Evolutionary conservation across 2,797 vertebrate species (phyloP), one percentile per base, ranked within the genome.

Genomic region (Sparus aurata): DNA sequence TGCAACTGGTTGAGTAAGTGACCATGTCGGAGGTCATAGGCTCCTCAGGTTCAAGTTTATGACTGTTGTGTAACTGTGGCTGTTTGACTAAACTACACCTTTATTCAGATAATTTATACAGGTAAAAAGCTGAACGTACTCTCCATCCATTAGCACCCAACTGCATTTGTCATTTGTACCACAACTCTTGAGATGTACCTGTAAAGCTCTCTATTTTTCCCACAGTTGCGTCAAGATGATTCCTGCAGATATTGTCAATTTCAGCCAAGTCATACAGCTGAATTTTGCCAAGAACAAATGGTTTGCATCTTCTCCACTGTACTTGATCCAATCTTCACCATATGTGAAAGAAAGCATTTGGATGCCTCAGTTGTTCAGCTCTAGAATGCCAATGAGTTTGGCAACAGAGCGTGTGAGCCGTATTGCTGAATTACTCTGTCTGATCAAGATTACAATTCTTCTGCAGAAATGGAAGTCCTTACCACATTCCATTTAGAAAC

Each of bases 311-410:
- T 70, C n/a, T 73, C 22, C 45, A 11, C 17, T 8, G 1, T 41
- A 50, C 73, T 61, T 43, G 23, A 78, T 72, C 43, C 73, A 72
- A 47, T 77, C 62, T 68, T 49, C n/a, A 69, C 76, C 76, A 82
- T 84, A 79, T 85, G 79, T 72, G 62, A 46, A 30, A 52, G 47
- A 60, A 60, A 78, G n/a, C 23, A 16, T 69, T 47, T 69, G 79
- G 64, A 75, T 63, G 50, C 25, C 22, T 49, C 53, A n/a, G 41
- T 27, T 49, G 45, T 55, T 72, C 53, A 34, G 43, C 65, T 57
- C 54, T n/a, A 13, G 16, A 20, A 12, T 76, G 59, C 63, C 78
- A 84, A 30, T 53, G 45, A 30, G 66, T 84, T 38, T 82, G 78
- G 73, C 65, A 81, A 25, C 22, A 43, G 50, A 68, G 43, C 23